Percentiles rank a stretch among this genome's conserved stretches.
phyloP scores from a whole-genome alignment of 2,797 vertebrate species.

The Propithecus deckenii region DNA sequence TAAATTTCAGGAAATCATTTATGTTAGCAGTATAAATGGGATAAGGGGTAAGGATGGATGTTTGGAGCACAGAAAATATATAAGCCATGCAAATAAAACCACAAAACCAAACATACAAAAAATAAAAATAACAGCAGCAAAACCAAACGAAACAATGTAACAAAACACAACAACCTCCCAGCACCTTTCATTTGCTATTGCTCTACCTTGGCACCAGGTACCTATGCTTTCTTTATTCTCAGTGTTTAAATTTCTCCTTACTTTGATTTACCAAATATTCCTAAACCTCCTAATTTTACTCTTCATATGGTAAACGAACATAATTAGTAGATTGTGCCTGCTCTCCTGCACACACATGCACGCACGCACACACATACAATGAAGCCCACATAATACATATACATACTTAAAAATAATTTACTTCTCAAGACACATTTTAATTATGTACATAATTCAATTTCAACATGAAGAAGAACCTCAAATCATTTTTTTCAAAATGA shows the following conservation, averaged over 20 bases:
- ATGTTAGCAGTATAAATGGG: not conserved
- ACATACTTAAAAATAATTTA: not conserved
- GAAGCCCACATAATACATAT: not conserved
- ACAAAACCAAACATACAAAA: not conserved
- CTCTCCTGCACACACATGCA: not conserved
- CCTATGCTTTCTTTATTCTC: not conserved
- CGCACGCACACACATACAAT: not conserved
- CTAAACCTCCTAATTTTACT: not conserved
- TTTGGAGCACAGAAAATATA: not conserved
- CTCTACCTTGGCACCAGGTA: not conserved
- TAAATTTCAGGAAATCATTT: not conserved
- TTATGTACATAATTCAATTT: not conserved
- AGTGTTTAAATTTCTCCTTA: not conserved
- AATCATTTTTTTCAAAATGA: not conserved
- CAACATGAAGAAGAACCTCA: not conserved
- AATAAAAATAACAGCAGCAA: not conserved
- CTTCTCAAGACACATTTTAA: not conserved
- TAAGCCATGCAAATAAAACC: not conserved
- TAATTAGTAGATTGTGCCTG: not conserved
- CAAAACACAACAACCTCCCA: not conserved
- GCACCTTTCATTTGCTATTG: not conserved
- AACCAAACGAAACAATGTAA: not conserved
- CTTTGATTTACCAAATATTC: not conserved
- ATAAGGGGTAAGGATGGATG: not conserved
- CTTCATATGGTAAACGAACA: not conserved